Percentiles rank a stretch among this genome's conserved stretches.
Evolutionary conservation across 2,797 vertebrate genomes (phyloP).

Genomic region (Apodemus agrarius): DNA sequence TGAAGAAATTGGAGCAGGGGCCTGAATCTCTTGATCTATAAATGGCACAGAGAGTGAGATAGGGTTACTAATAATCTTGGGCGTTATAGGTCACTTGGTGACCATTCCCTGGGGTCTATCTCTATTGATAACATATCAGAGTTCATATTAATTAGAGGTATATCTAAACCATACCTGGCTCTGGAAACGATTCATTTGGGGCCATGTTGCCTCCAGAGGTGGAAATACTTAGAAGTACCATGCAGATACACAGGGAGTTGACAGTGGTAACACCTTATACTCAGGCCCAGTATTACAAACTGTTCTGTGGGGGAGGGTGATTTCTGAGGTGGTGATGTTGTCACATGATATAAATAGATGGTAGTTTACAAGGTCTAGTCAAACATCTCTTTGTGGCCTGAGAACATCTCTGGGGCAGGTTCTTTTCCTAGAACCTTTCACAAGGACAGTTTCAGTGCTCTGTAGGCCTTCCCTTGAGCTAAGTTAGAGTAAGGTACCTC

Average conservation of each 20-base stretch:
- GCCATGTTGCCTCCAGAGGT: constrained; percentile 65
- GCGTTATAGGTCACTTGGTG: constrained; percentile 82
- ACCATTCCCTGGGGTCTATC: constrained; percentile 80
- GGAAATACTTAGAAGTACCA: constrained; percentile 41
- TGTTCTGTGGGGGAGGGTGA: not conserved
- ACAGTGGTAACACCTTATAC: constrained; percentile 13
- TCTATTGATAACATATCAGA: not conserved
- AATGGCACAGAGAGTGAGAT: constrained; percentile 73
- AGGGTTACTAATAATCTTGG: constrained; percentile 81
- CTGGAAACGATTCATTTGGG: constrained; percentile 84
- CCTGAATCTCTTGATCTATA: constrained; percentile 3
- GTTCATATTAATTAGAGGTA: too few species aligned
- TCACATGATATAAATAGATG: not conserved
- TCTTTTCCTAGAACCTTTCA: not conserved
- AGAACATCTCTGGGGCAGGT: not conserved
- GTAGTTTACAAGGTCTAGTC: not conserved
- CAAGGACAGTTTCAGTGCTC: not conserved
- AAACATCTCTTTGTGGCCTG: constrained; percentile 2
- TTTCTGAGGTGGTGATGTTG: constrained; percentile 20
- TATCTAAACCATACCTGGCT: constrained; percentile 78
- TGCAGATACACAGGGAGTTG: not conserved
- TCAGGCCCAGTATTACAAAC: constrained; percentile 2
- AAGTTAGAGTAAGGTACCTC: not conserved
- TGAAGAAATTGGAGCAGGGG: not conserved
- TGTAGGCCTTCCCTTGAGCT: not conserved